A percentile compares a stretch with the other conserved stretches of the same genome.
Evolutionary conservation across 2,888 invertebrate genomes (phyloP).

Genomic region (Linyphia triangularis): DNA sequence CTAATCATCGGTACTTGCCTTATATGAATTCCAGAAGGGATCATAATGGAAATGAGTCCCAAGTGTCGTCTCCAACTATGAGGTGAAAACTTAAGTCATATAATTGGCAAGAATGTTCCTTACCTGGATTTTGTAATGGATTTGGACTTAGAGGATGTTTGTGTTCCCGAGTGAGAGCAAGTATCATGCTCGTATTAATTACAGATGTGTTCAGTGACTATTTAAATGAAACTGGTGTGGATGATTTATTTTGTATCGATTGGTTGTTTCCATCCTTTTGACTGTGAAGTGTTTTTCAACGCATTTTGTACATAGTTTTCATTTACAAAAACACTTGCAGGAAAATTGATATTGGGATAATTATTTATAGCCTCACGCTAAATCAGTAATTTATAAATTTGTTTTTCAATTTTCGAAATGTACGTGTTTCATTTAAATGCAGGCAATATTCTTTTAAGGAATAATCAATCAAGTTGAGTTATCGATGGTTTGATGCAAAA

Average conservation of each 20-base stretch:
- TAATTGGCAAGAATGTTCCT: conserved; percentile 3
- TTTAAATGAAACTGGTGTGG: background rate
- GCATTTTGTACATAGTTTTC: background rate
- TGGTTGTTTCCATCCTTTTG: background rate
- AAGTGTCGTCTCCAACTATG: conserved; percentile 46
- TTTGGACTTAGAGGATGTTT: background rate
- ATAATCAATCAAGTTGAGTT: too few species aligned
- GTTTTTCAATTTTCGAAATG: too few species aligned
- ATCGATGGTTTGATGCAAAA: too few species aligned
- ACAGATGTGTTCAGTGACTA: conserved; percentile 22
- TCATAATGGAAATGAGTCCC: conserved; percentile 38
- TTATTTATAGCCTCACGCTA: background rate
- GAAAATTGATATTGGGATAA: background rate
- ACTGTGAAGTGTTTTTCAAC: background rate
- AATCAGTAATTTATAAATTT: too few species aligned
- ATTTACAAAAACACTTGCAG: background rate
- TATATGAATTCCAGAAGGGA: conserved; percentile 62
- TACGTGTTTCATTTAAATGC: too few species aligned
- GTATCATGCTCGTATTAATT: background rate
- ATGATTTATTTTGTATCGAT: background rate
- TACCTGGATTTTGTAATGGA: background rate
- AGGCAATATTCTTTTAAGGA: too few species aligned
- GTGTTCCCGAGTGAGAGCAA: background rate
- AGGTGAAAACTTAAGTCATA: conserved; percentile 42
- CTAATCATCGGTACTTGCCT: conserved; percentile 69